phyloP scores from a whole-genome alignment of 1,140 invertebrate genomes.

The Vanessa tameamea region DNA sequence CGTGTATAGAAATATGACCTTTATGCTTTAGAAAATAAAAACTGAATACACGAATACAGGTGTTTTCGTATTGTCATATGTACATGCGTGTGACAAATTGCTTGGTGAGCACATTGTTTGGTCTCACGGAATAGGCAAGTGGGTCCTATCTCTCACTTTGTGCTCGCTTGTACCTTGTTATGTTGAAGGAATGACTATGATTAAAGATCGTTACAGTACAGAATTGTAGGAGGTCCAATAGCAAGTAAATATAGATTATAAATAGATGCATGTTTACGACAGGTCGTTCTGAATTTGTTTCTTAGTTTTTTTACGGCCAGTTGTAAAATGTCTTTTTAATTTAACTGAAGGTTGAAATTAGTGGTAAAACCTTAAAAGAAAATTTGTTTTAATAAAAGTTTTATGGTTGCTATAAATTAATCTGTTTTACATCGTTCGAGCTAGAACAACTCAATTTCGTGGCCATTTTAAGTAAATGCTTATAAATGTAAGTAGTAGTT shows the following conservation, averaged over 20 bases:
- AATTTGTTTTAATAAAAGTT: slow-evolving; percentile 32
- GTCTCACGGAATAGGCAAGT: slow-evolving; percentile 45
- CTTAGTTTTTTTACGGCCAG: slow-evolving; percentile 23
- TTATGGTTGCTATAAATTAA: slow-evolving; percentile 30
- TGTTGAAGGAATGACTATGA: slow-evolving; percentile 38
- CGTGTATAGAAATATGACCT: background rate
- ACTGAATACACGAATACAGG: slow-evolving; percentile 17
- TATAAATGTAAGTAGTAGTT: background rate
- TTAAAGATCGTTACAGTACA: slow-evolving; percentile 40
- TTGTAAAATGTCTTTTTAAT: slow-evolving; percentile 35
- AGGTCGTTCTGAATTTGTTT: slow-evolving; percentile 30
- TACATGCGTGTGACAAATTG: slow-evolving; percentile 48
- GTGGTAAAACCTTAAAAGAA: slow-evolving; percentile 15
- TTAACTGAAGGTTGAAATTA: slow-evolving; percentile 26
- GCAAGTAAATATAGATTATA: slow-evolving; percentile 35
- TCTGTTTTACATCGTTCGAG: slow-evolving; percentile 23
- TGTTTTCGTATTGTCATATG: slow-evolving; percentile 22
- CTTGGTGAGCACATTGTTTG: slow-evolving; percentile 44
- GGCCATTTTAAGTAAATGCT: background rate
- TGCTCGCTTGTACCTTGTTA: slow-evolving; percentile 35
- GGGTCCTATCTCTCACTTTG: slow-evolving; percentile 43
- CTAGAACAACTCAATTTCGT: slow-evolving; percentile 14
- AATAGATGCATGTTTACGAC: slow-evolving; percentile 35
- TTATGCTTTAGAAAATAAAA: background rate
- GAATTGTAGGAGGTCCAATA: slow-evolving; percentile 33